Base-by-base conservation (phyloP, 2,797 vertebrate species). In the Silurus lanzhouensis region DNA sequence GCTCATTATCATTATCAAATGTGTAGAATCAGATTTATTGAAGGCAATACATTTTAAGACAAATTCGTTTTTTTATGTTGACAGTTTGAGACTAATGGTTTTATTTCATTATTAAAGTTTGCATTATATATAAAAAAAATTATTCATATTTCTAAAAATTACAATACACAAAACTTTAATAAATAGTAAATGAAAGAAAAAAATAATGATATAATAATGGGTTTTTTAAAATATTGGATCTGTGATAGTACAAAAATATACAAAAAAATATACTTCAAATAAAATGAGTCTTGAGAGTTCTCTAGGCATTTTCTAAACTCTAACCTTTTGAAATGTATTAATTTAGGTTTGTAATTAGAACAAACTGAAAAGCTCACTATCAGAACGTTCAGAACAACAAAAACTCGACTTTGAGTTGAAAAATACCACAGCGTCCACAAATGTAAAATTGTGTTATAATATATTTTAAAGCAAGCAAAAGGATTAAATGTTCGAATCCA, bases 351-450 rank as follows among this genome's bases (percentile, higher is more conserved):
- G 57, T 74, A 46, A 83, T 19, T 17, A 72, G 20, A 46, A 14
- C 61, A 63, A 31, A 20, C 38, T n/a, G 44, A 12, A 63, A 74
- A 75, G 6, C n/a, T 46, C 82, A 75, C 57, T 25, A 52, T 63
- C 52, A 22, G 19, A 57, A 71, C n/a, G 17, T 25, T 44, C 7
- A 58, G 60, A 27, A 46, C 27, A 64, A 63, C 22, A 52, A 78
- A 52, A 25, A 0, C 13, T 2, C 55, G 46, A 27, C 20, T n/a
- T 66, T 57, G 72, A 27, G 67, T 67, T 77, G 22, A n/a, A 84
- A 67, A 78, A 63, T 63, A 27, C 22, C 84, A 60, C 66, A 20
- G 17, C 66, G 19, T 80, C 67, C 58, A 17, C 22, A 70, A 80
- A 68, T 52, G 52, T 68, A 52, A 71, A 61, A 80, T 14, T n/a